Percentiles rank a stretch among this genome's conserved stretches.
phyloP scores from a whole-genome alignment of 2,797 vertebrate species.

The Thalassophryne amazonica region DNA sequence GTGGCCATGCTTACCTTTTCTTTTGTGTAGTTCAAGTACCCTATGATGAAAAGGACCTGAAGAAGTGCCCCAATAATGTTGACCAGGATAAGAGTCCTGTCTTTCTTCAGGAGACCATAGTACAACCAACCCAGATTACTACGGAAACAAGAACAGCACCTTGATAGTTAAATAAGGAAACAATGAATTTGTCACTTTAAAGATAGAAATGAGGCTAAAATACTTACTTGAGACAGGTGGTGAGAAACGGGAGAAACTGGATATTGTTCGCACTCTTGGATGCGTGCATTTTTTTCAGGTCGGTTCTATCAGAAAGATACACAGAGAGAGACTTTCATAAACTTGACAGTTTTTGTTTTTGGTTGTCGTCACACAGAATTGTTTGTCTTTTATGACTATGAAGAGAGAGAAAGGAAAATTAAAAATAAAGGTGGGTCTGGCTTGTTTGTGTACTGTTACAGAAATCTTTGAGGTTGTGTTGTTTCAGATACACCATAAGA shows the following conservation, averaged over 20 bases:
- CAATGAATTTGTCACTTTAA: no score
- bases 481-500: no score
- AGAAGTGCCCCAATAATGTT: conserved; percentile 84
- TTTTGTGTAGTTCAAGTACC: conserved; percentile 81
- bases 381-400: no score
- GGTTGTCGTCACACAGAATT: no score
- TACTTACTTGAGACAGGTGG: conserved; percentile 78
- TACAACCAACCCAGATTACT: conserved; percentile 93
- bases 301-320: conserved; percentile 51
- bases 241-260: conserved; percentile 86
- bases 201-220: no score
- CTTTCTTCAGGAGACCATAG: conserved; percentile 86
- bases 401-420: no score
- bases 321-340: background rate
- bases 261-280: conserved; percentile 85
- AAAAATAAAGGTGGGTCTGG: no score
- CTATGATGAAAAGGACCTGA: conserved; percentile 84
- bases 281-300: conserved; percentile 82
- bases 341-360: no score
- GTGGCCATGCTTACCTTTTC: conserved; percentile 77
- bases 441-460: no score
- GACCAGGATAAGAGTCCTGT: conserved; percentile 82
- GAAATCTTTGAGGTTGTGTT: no score
- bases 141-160: conserved; percentile 27
- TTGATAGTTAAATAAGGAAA: no score